A percentile compares a stretch with the other conserved stretches of the same genome.
Conservation (phyloP, 2,888 invertebrate genomes). For the Homarus gammarus region DNA sequence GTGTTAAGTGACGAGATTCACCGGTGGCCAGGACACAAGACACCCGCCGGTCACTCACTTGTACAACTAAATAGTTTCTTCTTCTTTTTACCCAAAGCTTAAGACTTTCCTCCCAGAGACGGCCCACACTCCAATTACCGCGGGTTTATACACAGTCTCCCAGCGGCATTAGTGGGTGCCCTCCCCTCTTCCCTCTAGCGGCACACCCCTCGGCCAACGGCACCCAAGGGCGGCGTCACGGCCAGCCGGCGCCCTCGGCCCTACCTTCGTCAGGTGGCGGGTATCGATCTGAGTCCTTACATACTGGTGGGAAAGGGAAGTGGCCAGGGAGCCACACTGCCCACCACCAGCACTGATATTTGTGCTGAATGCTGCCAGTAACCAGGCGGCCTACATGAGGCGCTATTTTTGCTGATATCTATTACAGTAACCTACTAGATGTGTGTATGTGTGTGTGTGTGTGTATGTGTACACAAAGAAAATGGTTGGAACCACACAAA, state of each 20-base stretch:
- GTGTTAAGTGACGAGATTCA: conserved; percentile 35
- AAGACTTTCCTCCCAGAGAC: neutral
- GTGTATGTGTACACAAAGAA: too few relatives aligned
- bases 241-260: conserved; percentile 48
- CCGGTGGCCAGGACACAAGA: neutral
- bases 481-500: too few relatives aligned
- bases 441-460: too few relatives aligned
- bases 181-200: neutral
- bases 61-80: neutral
- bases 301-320: conserved; percentile 42
- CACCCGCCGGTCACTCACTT: neutral
- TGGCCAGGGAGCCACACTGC: conserved; percentile 4
- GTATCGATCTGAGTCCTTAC: conserved; percentile 56
- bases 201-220: conserved; percentile 39
- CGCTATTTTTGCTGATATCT: too few relatives aligned
- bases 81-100: neutral
- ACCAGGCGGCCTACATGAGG: neutral
- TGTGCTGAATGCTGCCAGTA: neutral
- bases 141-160: conserved; percentile 41
- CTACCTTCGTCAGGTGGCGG: conserved; percentile 67
- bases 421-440: too few relatives aligned
- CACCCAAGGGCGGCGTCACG: conserved; percentile 59
- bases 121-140: conserved; percentile 25
- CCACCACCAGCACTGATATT: conserved; percentile 12
- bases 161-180: conserved; percentile 13